Percentiles rank a stretch among this genome's conserved stretches.
phyloP scores from a whole-genome alignment of 35 echinoderm and acorn worm genomes.

The Acanthaster planci region DNA sequence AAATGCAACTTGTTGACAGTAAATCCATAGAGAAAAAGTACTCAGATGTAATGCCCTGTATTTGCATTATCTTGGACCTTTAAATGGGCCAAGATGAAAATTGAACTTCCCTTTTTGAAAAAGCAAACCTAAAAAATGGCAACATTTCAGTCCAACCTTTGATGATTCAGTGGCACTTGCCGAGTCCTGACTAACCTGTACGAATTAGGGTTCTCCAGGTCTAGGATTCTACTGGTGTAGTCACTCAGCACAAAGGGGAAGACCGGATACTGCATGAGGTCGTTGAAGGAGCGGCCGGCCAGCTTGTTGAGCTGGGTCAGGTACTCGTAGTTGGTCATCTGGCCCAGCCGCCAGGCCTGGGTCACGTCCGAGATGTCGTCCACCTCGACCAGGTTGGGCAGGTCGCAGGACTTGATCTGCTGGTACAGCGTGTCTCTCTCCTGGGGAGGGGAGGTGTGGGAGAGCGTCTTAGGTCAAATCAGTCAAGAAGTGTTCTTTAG shows the following conservation, averaged over 20 bases:
- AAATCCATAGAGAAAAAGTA: too few relatives aligned
- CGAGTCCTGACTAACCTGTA: constrained; percentile 39
- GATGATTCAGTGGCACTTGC: background rate
- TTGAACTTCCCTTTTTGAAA: too few relatives aligned
- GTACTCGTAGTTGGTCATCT: constrained; percentile 98
- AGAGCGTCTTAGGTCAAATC: too few relatives aligned
- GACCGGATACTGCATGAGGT: constrained; percentile 99
- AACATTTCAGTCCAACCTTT: too few relatives aligned
- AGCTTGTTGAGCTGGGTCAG: constrained; percentile 96
- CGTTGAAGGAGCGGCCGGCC: constrained; percentile 88
- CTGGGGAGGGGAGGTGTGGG: constrained; percentile 21
- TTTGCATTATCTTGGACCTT: too few relatives aligned
- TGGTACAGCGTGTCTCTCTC: constrained; percentile 72
- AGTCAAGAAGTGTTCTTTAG: too few relatives aligned
- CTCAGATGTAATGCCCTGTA: too few relatives aligned
- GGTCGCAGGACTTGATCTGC: constrained; percentile 58
- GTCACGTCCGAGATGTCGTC: constrained; percentile 77
- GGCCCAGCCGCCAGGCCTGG: constrained; percentile 71
- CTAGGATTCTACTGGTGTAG: constrained; percentile 56
- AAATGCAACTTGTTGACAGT: too few relatives aligned
- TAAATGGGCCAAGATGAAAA: too few relatives aligned
- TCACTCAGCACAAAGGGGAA: constrained; percentile 88
- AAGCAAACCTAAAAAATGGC: too few relatives aligned
- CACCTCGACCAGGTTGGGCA: constrained; percentile 83
- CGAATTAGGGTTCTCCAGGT: constrained; percentile 56